phyloP scores from a whole-genome alignment of 1,140 invertebrate genomes.

The Stenopsyche tienmushanensis region DNA sequence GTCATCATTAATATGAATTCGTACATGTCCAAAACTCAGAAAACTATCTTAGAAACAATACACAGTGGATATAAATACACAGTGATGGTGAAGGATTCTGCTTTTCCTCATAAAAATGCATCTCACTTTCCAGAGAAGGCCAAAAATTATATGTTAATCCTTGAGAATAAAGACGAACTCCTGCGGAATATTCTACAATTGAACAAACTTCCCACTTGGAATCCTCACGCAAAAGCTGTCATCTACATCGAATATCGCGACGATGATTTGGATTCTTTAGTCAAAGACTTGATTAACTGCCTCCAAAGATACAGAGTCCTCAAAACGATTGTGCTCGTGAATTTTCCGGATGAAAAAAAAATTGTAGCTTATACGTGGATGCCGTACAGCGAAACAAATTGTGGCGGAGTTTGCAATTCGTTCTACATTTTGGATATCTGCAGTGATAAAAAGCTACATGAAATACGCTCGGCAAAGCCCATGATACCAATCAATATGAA shows the following conservation, averaged over 20 bases:
- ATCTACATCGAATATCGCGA: slow-evolving; percentile 48
- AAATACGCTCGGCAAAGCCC: slow-evolving; percentile 46
- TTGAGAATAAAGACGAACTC: slow-evolving; percentile 52
- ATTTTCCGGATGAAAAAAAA: slow-evolving; percentile 45
- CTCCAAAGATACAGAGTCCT: slow-evolving; percentile 49
- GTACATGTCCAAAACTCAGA: slow-evolving; percentile 48
- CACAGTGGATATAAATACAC: slow-evolving; percentile 52
- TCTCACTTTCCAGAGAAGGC: slow-evolving; percentile 57
- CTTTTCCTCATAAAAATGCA: slow-evolving; percentile 51
- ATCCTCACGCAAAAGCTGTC: slow-evolving; percentile 54
- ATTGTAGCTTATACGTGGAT: slow-evolving; percentile 52
- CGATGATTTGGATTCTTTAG: slow-evolving; percentile 44
- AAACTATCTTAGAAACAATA: slow-evolving; percentile 50
- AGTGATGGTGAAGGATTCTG: slow-evolving; percentile 55
- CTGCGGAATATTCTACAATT: slow-evolving; percentile 49
- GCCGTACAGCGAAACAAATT: slow-evolving; percentile 52
- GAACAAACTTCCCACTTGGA: slow-evolving; percentile 54
- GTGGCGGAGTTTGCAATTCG: slow-evolving; percentile 49
- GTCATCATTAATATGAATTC: slow-evolving; percentile 54
- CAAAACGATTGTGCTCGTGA: slow-evolving; percentile 50
- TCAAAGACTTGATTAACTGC: slow-evolving; percentile 50
- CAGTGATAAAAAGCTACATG: slow-evolving; percentile 46
- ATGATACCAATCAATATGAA: slow-evolving; percentile 49
- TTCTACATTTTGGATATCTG: slow-evolving; percentile 52
- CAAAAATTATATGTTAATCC: slow-evolving; percentile 56